Percentiles rank a stretch among this genome's conserved stretches.
phyloP scores from a whole-genome alignment of 2,113 vertebrate species.

The Capricornis sumatraensis region DNA sequence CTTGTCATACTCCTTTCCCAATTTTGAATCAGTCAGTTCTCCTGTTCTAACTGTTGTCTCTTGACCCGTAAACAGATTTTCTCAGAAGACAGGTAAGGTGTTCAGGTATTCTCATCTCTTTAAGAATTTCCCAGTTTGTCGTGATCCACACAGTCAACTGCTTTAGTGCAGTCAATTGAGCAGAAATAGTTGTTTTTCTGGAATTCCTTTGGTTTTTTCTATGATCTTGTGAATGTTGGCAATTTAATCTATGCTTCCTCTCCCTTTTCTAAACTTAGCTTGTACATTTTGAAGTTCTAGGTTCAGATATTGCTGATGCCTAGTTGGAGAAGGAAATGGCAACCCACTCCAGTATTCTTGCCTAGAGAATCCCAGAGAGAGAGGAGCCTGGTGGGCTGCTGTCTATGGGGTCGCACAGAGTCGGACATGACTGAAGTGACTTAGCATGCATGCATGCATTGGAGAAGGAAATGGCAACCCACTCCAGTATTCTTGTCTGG shows the following conservation, averaged over 20 bases:
- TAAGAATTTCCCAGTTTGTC: not conserved
- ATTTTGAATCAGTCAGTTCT: not conserved
- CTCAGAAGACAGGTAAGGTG: not conserved
- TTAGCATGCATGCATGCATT: not conserved
- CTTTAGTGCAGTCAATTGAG: not conserved
- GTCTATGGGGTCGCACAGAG: not conserved
- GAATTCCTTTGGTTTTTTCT: not conserved
- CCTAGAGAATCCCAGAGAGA: not conserved
- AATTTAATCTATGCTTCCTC: not conserved
- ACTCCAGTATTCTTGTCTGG: not conserved
- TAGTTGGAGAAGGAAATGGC: not conserved
- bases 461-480: not conserved
- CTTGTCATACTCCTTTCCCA: not conserved
- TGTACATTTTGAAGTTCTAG: not conserved
- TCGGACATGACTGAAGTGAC: not conserved
- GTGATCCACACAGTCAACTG: not conserved
- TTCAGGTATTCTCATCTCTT: not conserved
- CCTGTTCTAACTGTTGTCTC: not conserved
- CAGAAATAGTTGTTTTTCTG: not conserved
- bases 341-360: not conserved
- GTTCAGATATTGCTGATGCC: not conserved
- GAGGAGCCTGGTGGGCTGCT: not conserved
- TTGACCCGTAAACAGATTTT: not conserved
- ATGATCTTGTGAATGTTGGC: not conserved
- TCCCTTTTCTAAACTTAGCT: not conserved